Evolutionary conservation across 2,888 invertebrate species (phyloP).

Genomic region (Drosophila pegasa): DNA sequence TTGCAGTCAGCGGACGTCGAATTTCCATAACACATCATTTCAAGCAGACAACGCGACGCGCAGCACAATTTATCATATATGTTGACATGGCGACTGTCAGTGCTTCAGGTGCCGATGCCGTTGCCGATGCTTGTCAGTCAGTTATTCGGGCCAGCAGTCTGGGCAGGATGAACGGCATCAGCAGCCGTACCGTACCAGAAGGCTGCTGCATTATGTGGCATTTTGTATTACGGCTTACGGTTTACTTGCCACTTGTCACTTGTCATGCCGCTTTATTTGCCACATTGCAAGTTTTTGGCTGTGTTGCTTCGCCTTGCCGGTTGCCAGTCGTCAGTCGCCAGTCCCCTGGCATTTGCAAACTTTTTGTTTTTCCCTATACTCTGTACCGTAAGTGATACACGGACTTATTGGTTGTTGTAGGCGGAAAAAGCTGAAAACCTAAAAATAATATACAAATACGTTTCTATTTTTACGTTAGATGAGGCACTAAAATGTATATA

Average conservation of each 20-base stretch:
- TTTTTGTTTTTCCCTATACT: constrained; percentile 12
- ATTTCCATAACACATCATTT: constrained; percentile 70
- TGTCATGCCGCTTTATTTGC: constrained; percentile 64
- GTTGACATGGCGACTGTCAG: constrained; percentile 62
- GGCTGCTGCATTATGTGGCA: constrained; percentile 45
- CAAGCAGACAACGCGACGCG: constrained; percentile 53
- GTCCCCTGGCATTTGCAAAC: constrained; percentile 38
- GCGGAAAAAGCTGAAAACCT: no score
- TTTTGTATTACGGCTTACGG: constrained; percentile 37
- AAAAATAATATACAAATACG: not conserved
- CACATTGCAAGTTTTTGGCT: constrained; percentile 46
- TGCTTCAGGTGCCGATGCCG: constrained; percentile 21
- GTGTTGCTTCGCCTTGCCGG: constrained; percentile 13
- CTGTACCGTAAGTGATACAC: not conserved
- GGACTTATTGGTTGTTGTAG: not conserved
- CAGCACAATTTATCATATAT: constrained; percentile 69
- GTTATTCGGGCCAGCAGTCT: not conserved
- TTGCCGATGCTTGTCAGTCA: constrained; percentile 18
- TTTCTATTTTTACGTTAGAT: not conserved
- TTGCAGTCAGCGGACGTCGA: constrained; percentile 41
- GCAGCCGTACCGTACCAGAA: constrained; percentile 10
- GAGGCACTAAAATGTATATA: not conserved
- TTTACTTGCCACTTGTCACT: constrained; percentile 58
- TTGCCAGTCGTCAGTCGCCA: constrained; percentile 2
- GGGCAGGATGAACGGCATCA: constrained; percentile 3